These are phyloP conservation scores for Myodes glareolus DNA, from an alignment of 2,113 vertebrate species.

Conservation along the genomic window DNA sequence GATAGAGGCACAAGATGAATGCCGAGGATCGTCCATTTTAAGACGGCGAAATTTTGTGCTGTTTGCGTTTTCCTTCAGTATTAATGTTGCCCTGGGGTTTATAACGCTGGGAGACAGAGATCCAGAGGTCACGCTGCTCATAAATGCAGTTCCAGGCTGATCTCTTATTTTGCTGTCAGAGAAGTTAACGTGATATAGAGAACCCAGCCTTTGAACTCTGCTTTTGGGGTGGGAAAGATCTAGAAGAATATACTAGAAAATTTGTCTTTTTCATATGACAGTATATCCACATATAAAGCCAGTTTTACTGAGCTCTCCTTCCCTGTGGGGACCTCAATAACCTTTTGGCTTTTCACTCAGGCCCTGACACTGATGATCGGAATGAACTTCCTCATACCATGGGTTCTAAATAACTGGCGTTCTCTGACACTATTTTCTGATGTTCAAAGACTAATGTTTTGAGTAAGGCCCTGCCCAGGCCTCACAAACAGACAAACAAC, in stretches of 20 bases:
- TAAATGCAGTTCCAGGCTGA: neutral
- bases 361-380: neutral
- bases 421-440: neutral
- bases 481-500: neutral
- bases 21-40: neutral
- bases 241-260: neutral
- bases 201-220: neutral
- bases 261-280: neutral
- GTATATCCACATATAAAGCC: neutral
- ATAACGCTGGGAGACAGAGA: neutral
- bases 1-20: neutral
- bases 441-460: neutral
- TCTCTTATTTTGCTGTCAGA: constrained; percentile 15
- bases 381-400: neutral
- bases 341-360: neutral
- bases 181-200: neutral
- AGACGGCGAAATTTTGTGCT: neutral
- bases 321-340: neutral
- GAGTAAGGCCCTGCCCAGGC: neutral
- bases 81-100: neutral
- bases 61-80: neutral
- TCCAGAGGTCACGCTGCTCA: neutral
- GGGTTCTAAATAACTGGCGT: neutral
- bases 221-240: neutral
- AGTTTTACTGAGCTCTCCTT: neutral